These are phyloP conservation scores for Paralichthys olivaceus DNA, from an alignment of 2,113 vertebrate species.

Conservation along the genomic window DNA sequence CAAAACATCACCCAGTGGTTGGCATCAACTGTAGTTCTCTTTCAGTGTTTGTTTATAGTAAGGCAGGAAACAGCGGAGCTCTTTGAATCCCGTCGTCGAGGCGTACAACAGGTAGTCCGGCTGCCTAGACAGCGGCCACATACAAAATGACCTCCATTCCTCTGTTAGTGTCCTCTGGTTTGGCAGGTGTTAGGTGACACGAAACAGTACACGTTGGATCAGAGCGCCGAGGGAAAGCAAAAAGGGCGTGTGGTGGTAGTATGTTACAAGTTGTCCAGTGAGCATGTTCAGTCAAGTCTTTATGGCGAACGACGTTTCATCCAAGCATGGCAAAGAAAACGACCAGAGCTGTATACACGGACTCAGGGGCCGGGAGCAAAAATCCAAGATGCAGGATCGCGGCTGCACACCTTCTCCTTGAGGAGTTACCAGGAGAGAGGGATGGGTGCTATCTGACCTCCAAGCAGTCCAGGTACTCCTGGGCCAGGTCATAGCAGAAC, in stretches of 20 bases:
- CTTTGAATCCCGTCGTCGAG: slow-evolving; percentile 38
- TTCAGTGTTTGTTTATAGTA: slow-evolving; percentile 63
- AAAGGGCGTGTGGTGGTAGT: slow-evolving; percentile 44
- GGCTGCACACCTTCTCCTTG: slow-evolving; percentile 27
- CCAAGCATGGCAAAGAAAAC: slow-evolving; percentile 53
- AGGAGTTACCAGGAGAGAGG: slow-evolving; percentile 4
- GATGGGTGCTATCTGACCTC: slow-evolving; percentile 83
- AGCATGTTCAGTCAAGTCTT: slow-evolving; percentile 40
- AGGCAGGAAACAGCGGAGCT: slow-evolving; percentile 77
- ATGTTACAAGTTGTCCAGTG: slow-evolving; percentile 59
- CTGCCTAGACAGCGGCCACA: slow-evolving; percentile 32
- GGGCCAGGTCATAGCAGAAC: slow-evolving; percentile 85
- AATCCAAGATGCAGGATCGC: slow-evolving; percentile 23
- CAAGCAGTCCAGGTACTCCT: slow-evolving; percentile 83
- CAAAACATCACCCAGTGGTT: slow-evolving; percentile 64
- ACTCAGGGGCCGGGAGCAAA: slow-evolving; percentile 38
- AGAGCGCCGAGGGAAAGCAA: slow-evolving; percentile 45
- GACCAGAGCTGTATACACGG: slow-evolving; percentile 56
- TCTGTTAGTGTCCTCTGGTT: slow-evolving; percentile 57
- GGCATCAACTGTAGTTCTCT: slow-evolving; percentile 49
- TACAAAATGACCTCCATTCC: slow-evolving; percentile 61
- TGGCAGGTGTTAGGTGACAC: slow-evolving; percentile 62
- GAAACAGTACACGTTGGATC: slow-evolving; percentile 39
- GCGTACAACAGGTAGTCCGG: slow-evolving; percentile 40
- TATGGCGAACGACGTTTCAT: slow-evolving; percentile 41